Base-by-base conservation (phyloP, 92 coral and sea anemone species). In the Epizoanthus ramosus region DNA sequence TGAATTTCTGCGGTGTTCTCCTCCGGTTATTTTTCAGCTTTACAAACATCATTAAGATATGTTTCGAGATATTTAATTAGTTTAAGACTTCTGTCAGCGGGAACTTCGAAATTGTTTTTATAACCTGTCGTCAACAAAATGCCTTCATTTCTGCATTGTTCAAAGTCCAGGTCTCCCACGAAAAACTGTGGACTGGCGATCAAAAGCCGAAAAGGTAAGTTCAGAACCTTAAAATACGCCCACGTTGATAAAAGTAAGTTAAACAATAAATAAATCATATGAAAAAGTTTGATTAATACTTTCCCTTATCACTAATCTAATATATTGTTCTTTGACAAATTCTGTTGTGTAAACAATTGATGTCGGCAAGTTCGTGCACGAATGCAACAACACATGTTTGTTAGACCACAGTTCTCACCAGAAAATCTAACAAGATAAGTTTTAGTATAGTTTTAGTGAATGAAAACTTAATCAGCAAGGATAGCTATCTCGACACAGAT, bases 41-140 rank as follows among this genome's bases (percentile, higher is more conserved):
- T n/a, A n/a, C n/a, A n/a, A n/a, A n/a, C n/a, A n/a, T n/a, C n/a
- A n/a, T n/a, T n/a, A n/a, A n/a, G n/a, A n/a, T 65, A 65, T 1
- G 71, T 65, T 65, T 65, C 43, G 71, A 65, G 3, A 65, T 31
- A 65, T 65, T 65, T 65, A 65, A 16, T 65, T 21, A 65, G 71
- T 65, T 65, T 31, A n/a, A 65, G 0, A 24, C 71, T 65, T 65
- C 71, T 65, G 9, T 25, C 3, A 65, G 71, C 47, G 0, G 71
- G 25, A 65, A 65, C 71, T 65, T 65, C 71, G 71, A 65, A 31
- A 65, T 65, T 25, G 71, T 65, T 65, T 65, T 65, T 65, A 65
- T 65, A 65, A 65, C 8, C 15, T 31, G 71, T 65, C 71, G 1
- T 6, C 0, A 65, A 65, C 71, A 65, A 65, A 65, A 65, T 65